A percentile compares a stretch with the other conserved stretches of the same genome.
These are phyloP conservation scores for Nansenia antarctica DNA, from an alignment of 2,113 vertebrate genomes.

Conservation along the genomic window DNA sequence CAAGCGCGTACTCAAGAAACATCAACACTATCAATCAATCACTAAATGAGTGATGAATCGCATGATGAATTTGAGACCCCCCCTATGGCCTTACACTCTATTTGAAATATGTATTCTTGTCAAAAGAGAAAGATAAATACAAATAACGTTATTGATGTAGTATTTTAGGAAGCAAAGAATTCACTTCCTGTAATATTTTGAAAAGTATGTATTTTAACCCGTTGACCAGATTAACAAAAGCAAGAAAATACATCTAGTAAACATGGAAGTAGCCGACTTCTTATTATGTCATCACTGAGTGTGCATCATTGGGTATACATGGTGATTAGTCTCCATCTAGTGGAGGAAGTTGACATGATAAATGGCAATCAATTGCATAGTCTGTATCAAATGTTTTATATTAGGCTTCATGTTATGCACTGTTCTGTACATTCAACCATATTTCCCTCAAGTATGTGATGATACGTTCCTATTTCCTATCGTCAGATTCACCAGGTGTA, in stretches of 20 bases:
- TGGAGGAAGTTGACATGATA: slow-evolving; percentile 35
- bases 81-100: too few relatives aligned
- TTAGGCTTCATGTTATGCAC: too few relatives aligned
- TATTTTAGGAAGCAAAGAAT: not conserved
- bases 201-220: not conserved
- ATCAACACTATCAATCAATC: not conserved
- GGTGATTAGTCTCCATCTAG: slow-evolving; percentile 70
- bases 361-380: too few relatives aligned
- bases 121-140: too few relatives aligned
- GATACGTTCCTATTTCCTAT: not conserved
- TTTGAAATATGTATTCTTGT: not conserved
- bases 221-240: not conserved
- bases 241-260: not conserved
- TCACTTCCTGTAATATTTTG: not conserved
- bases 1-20: not conserved
- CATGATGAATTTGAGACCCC: too few relatives aligned
- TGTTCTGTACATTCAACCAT: too few relatives aligned
- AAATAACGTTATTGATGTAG: not conserved
- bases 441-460: too few relatives aligned
- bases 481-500: not conserved
- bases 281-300: too few relatives aligned
- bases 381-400: too few relatives aligned
- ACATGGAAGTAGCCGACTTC: not conserved
- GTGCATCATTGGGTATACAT: not conserved
- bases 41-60: too few relatives aligned